Evolutionary conservation across 2,797 vertebrate species (phyloP), one percentile per base, ranked within the genome.

Genomic region (Chlorospingus semifuscus): DNA sequence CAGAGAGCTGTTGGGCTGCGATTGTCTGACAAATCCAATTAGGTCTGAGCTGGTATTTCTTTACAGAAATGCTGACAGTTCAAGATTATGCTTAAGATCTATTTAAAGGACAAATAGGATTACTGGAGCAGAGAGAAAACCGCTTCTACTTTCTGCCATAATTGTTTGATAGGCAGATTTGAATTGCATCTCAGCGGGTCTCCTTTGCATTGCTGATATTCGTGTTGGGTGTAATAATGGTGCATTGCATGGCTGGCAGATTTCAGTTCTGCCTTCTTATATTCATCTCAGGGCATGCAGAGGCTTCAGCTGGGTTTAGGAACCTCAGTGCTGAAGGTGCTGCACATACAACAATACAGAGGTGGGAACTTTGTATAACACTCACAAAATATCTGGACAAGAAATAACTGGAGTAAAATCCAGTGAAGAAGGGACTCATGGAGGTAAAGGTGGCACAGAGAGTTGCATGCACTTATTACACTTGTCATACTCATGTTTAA

Each of bases 21-120:
- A n/a, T 66, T 87, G 53, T 80, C 77, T 94, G 87, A 81, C 81
- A 95, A 97, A 97, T 96, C 95, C 81, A 89, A 77, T 94, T 97
- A 95, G 19, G 37, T 77, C 70, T 95, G 83, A 95, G 78, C 79
- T 82, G 64, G 52, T 87, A 76, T 91, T 92, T 95, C 87, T 91
- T 93, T 76, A 57, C 63, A 85, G 87, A 94, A 95, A 65, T 92
- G 96, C 96, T 97, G 96, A 96, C 75, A 64, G 44, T 57, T 87
- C 83, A 64, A 89, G 94, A 87, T 91, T 91, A 80, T 86, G 36
- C 39, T 82, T 83, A 53, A 94, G 75, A 93, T 90, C 81, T 90
- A 14, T 72, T 84, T 93, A 87, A 72, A 95, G 83, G 84, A 83
- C 64, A 93, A 95, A 96, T 57, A 83, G 59, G 91, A 97, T 96